Evolutionary conservation across 2,888 invertebrate species (phyloP), one percentile per base, ranked within the genome.

Genomic region (Andrena fulva): DNA sequence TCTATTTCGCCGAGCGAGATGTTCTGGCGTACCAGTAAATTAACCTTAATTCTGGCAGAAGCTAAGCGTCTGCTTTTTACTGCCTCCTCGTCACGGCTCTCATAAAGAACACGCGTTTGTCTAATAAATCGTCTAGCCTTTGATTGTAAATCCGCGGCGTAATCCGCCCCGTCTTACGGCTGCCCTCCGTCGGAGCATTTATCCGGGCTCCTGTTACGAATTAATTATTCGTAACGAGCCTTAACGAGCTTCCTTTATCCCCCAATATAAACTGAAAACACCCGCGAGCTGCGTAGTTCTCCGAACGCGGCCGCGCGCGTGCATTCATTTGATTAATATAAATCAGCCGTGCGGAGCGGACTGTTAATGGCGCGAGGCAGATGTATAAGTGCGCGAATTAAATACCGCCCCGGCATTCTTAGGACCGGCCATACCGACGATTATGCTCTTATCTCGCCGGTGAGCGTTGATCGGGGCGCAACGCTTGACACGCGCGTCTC

Each of bases 351-450:
- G 64, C 69, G 60, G 72, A 35, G 54, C 60, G 56, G 63, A 59
- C 64, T 62, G 74, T 84, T 87, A 87, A 87, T 87, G 86, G 83
- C 88, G 81, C 77, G 60, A 76, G 80, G 79, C 88, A 85, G 84
- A 82, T 82, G 84, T 84, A 84, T 87, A 87, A 86, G 80, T 80
- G 88, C 82, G 73, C 82, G 80, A 85, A 88, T 88, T 88, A 88
- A 88, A 87, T 85, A 82, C 80, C 82, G 80, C 87, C 86, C 16
- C 82, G 84, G 84, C 85, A 85, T 84, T 86, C 88, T 83, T 81
- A 77, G 73, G 77, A 82, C 82, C 81, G 77, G 66, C 64, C 52
- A 60, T 80, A 68, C 67, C 59, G 56, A 79, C 81, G 87, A 87
- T 87, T 88, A 88, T 81, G 54, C 73, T 77, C 87, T 86, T 86